These are phyloP conservation scores for Eurystomus glaucurus DNA, from an alignment of 2,797 vertebrate species.

Conservation along the genomic window DNA sequence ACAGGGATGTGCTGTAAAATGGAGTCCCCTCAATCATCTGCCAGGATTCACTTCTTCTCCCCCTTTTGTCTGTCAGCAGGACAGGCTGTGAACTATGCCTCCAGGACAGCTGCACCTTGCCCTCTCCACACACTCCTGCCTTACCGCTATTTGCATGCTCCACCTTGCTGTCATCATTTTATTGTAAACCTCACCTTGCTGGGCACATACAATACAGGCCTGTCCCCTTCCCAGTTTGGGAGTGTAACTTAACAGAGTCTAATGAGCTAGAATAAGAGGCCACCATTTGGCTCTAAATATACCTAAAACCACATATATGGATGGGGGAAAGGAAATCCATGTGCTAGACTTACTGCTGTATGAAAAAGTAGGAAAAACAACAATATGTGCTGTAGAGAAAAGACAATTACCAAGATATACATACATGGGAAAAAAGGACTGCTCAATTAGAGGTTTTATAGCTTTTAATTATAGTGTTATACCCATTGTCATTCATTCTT, in stretches of 20 bases:
- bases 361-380: not conserved
- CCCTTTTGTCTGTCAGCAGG: rapidly evolving
- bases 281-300: not conserved
- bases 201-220: not conserved
- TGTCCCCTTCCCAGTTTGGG: not conserved
- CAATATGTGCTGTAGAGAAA: not conserved
- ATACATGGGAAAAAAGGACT: not conserved
- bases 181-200: not conserved
- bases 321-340: not conserved
- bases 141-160: not conserved
- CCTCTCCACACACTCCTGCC: not conserved
- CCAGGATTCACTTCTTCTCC: not conserved
- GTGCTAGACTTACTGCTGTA: not conserved
- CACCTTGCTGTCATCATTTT: not conserved
- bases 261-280: not conserved
- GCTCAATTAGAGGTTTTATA: not conserved
- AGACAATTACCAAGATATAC: not conserved
- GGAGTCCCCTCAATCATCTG: not conserved
- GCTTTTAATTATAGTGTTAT: slow-evolving; percentile 25
- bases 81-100: not conserved
- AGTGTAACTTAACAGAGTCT: not conserved
- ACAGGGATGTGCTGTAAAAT: rapidly evolving
- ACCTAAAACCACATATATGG: not conserved
- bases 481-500: not conserved
- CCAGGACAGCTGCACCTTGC: not conserved